Percentiles rank a stretch among this genome's conserved stretches.
phyloP scores from a whole-genome alignment of 2,888 invertebrate species.

The Phania funesta region DNA sequence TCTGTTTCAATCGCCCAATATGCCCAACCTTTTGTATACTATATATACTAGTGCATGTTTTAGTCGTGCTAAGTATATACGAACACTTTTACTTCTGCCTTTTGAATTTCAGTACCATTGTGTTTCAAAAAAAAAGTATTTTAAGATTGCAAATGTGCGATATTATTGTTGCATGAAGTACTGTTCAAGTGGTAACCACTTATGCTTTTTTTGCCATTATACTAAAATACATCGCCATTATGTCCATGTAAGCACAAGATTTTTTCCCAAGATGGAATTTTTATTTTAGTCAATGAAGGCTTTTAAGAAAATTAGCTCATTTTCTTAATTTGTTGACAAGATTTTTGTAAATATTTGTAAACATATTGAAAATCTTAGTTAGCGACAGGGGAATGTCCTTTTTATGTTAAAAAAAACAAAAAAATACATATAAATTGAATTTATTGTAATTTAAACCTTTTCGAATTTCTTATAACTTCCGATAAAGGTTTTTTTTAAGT shows the following conservation, averaged over 20 bases:
- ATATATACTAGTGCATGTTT: no score
- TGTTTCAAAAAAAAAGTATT: neutral
- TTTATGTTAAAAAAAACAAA: neutral
- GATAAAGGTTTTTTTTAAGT: no score
- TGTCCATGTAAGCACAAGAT: neutral
- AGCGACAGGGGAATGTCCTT: neutral
- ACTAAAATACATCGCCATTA: neutral
- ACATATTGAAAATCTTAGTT: constrained; percentile 2
- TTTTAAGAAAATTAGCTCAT: constrained; percentile 62
- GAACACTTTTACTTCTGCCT: neutral
- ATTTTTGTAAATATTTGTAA: constrained; percentile 45
- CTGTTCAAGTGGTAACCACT: constrained; percentile 52
- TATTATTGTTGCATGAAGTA: constrained; percentile 46
- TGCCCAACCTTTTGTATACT: neutral
- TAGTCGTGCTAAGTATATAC: no score
- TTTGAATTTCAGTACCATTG: constrained; percentile 1
- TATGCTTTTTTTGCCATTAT: constrained; percentile 14
- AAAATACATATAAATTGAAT: no score
- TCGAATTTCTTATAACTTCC: no score
- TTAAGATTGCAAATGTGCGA: constrained; percentile 45
- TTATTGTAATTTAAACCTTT: no score
- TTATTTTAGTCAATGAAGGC: constrained; percentile 13
- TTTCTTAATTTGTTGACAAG: constrained; percentile 42
- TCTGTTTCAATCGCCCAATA: no score
- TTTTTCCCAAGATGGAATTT: constrained; percentile 12